Evolutionary conservation across 1,140 invertebrate genomes (phyloP), one percentile per base, ranked within the genome.

Genomic region (Aphis craccivora): DNA sequence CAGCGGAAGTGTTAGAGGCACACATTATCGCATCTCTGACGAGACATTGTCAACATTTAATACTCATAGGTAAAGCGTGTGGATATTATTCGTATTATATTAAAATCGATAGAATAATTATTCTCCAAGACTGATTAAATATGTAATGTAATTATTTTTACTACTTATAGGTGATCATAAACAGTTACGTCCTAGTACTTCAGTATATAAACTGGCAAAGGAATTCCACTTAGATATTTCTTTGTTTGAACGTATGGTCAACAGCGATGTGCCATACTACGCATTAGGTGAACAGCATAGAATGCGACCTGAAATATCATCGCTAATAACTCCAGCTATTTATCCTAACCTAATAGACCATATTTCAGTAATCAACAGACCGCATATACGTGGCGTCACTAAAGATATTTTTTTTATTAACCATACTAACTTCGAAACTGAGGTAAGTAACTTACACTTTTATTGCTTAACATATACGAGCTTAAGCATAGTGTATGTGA

Each of bases 1-100:
- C 98, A 2, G 98, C 97, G 3, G 98, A 98, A 96, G 97, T 98
- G 23, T 95, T 98, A 55, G 98, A 98, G 94, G 95, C 96, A 23
- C 97, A 98, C 94, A 96, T 98, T 37, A 94, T 98, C 2, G 96
- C 97, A 25, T 96, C 97, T 53, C 95, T 98, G 18, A 97, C 97
- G 23, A 95, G 96, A 60, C 94, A 96, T 84, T 97, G 97, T 94
- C 94, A 98, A 95, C 98, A 98, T 95, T 95, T 98, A 0, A 98
- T 98, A 94, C 95, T 98, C 23, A 97, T 98, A 94, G 97, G 97
- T 93, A n/a, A n/a, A n/a, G 30, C 45, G 30, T 87, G 11, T 20
- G 9, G 25, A 5, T n/a, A 23, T 43, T 20, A 22, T 88, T 45
- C 7, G 1, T n/a, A 30, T 18, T 25, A 20, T 23, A n/a, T 11